Conservation (phyloP, 1,140 invertebrate genomes). For the Drosophila ogumai region DNA sequence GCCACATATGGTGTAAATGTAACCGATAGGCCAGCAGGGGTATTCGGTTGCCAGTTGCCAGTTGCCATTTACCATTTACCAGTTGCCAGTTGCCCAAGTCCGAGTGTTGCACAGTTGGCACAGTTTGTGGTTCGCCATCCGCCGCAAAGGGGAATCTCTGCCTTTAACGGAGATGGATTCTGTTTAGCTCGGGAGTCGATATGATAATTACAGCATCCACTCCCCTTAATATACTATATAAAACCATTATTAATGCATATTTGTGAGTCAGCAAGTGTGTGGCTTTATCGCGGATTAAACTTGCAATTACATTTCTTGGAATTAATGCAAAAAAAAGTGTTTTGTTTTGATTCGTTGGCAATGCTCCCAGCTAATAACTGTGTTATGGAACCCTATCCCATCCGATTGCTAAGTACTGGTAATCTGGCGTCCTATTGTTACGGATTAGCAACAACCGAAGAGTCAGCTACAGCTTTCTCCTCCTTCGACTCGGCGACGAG, state of each 20-base stretch:
- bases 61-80: conserved; percentile 37
- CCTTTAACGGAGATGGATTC: conserved; percentile 7
- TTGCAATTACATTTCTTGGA: conserved; percentile 16
- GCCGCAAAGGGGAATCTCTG: conserved; percentile 28
- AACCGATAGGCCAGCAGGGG: conserved; percentile 59
- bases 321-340: conserved; percentile 16
- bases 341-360: not conserved
- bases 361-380: conserved; percentile 14
- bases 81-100: conserved; percentile 34
- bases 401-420: not conserved
- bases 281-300: conserved; percentile 11
- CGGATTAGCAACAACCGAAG: not conserved
- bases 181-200: not conserved
- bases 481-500: not conserved
- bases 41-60: conserved; percentile 58
- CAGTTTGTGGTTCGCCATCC: conserved; percentile 57
- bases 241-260: too few species aligned
- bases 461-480: too few species aligned
- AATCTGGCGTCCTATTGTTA: too few species aligned
- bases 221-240: not conserved
- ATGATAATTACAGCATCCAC: conserved; percentile 1
- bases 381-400: not conserved
- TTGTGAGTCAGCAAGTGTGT: not conserved
- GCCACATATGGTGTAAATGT: conserved; percentile 55
- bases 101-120: conserved; percentile 60